A percentile compares a stretch with the other conserved stretches of the same genome.
phyloP scores from a whole-genome alignment of 2,797 vertebrate species.

The Peromyscus eremicus region DNA sequence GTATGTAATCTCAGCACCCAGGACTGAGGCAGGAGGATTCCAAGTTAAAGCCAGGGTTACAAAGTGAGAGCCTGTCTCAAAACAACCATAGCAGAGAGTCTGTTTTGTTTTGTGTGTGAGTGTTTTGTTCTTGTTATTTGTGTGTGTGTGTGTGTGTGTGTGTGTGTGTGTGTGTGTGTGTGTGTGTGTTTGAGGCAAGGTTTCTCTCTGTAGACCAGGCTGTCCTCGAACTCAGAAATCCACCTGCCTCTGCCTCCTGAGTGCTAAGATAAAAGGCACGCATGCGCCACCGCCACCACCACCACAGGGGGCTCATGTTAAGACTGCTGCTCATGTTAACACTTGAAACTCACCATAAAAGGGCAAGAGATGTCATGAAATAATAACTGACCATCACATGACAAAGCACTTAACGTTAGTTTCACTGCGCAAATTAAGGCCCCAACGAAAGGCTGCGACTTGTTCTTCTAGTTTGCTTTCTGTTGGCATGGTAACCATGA shows the following conservation, averaged over 20 bases:
- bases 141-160: not conserved
- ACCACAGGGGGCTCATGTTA: not conserved
- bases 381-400: not conserved
- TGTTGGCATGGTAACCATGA: not conserved
- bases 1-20: not conserved
- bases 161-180: no score
- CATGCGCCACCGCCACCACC: no score
- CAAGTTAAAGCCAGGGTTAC: not conserved
- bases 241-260: not conserved
- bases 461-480: not conserved
- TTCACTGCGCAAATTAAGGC: constrained; percentile 23
- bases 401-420: not conserved
- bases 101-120: not conserved
- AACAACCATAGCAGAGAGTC: not conserved
- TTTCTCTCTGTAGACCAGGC: not conserved
- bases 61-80: not conserved
- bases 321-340: constrained; percentile 7
- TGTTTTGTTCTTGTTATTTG: not conserved
- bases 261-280: not conserved
- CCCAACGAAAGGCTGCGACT: not conserved
- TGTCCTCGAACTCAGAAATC: not conserved
- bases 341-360: not conserved
- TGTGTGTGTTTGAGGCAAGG: not conserved
- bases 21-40: not conserved
- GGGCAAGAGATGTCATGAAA: not conserved